Percentiles rank a stretch among this genome's conserved stretches.
Evolutionary conservation across 1,140 invertebrate species (phyloP).

Genomic region (Cotesia glomerata): DNA sequence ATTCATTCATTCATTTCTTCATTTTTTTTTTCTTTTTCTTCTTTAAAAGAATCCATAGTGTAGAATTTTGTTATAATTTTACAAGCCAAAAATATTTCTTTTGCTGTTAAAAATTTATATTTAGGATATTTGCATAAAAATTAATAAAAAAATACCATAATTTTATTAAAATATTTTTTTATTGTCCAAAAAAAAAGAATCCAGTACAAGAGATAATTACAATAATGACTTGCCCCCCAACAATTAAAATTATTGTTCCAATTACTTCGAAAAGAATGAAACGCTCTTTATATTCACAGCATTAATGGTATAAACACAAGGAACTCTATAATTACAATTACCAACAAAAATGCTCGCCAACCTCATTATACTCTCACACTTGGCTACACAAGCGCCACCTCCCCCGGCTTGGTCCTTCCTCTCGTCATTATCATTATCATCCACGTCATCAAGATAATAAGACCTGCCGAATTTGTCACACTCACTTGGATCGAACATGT

Average conservation of each 20-base stretch:
- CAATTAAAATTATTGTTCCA: neutral
- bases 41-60: neutral
- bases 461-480: slow-evolving; percentile 37
- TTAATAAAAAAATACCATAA: too few species aligned
- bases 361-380: slow-evolving; percentile 44
- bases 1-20: neutral
- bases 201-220: too few species aligned
- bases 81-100: too few species aligned
- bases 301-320: slow-evolving; percentile 49
- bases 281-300: slow-evolving; percentile 45
- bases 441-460: slow-evolving; percentile 1
- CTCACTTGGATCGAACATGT: slow-evolving; percentile 47
- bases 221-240: too few species aligned
- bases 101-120: too few species aligned
- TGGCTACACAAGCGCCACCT: slow-evolving; percentile 46
- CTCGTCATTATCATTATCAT: too few species aligned
- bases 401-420: neutral
- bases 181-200: too few species aligned
- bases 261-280: slow-evolving; percentile 46
- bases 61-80: too few species aligned
- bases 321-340: slow-evolving; percentile 44
- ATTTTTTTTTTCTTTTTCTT: neutral
- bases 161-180: too few species aligned
- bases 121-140: too few species aligned
- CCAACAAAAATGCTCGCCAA: slow-evolving; percentile 42